Evolutionary conservation across 2,888 invertebrate genomes (phyloP), one percentile per base, ranked within the genome.

Genomic region (Megaustenia siamemsis): DNA sequence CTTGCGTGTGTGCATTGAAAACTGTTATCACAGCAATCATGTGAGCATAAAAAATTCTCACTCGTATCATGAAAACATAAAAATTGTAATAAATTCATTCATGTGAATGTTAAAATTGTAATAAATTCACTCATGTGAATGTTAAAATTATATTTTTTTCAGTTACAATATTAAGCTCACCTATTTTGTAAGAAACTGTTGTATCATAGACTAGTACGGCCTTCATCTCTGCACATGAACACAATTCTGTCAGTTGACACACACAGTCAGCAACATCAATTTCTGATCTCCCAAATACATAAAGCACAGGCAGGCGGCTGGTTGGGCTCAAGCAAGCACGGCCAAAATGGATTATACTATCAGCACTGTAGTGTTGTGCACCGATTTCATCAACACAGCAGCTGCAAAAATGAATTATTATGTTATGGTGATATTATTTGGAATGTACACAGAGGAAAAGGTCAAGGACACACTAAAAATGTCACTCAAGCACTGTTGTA

Each of bases 341-440:
- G 0, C 99, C 99, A 94, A 97, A 99, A 94, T 99, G 99, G 82
- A 99, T 95, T 2, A 99, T 95, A 49, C 96, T 96, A 94, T 98
- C 97, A 0, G 97, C 96, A 84, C 96, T 95, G 10, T 97, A 96
- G 94, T 99, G 99, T 93, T 97, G 96, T 0, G 98, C 97, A 1
- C 98, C 97, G 53, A 98, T 96, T 91, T 97, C 97, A 94, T 98
- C 98, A 3, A 97, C 96, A 93, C 98, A 98, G 94, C 98, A 98
- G 93, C 97, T 97, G 93, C 73, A 92, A 88, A 95, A 94, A 83
- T 12, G 32, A 8, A 10, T 60, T 60, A 15, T 10, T 49, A 49
- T 49, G n/a, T n/a, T n/a, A n/a, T n/a, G n/a, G n/a, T n/a, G n/a
- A n/a, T n/a, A n/a, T n/a, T n/a, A n/a, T n/a, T n/a, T n/a, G n/a